These are phyloP conservation scores for Sus cebifrons DNA, from an alignment of 2,797 vertebrate species.

Conservation along the genomic window DNA sequence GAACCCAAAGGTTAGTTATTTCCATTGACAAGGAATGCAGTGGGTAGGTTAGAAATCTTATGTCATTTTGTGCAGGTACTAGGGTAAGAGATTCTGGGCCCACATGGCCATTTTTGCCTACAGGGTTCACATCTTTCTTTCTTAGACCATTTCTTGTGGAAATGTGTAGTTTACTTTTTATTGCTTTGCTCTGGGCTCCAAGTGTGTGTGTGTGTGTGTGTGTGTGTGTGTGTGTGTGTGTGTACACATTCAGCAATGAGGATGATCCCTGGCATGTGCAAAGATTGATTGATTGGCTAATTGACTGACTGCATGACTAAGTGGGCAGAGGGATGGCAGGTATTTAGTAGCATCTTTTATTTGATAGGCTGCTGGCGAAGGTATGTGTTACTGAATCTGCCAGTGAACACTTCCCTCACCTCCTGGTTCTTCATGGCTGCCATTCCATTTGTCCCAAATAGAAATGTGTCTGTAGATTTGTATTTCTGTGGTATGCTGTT, in stretches of 20 bases:
- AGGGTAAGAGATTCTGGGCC: not conserved
- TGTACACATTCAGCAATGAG: not conserved
- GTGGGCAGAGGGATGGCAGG: not conserved
- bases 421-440: not conserved
- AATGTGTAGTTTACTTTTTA: conserved; percentile 30
- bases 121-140: not conserved
- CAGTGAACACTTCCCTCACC: not conserved
- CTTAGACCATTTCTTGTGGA: not conserved
- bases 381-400: not conserved
- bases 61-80: conserved; percentile 22
- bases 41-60: not conserved
- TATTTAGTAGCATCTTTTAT: not conserved
- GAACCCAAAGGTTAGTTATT: conserved; percentile 57
- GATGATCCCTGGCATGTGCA: not conserved
- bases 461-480: not conserved
- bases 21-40: not conserved
- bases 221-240: too few species aligned
- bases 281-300: not conserved
- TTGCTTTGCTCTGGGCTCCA: conserved; percentile 16
- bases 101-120: not conserved
- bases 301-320: not conserved
- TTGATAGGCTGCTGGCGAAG: not conserved
- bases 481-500: not conserved
- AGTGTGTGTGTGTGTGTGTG: not conserved
- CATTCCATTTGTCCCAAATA: not conserved